Base-by-base conservation (phyloP, 1,140 invertebrate species). In the Anagrus nilaparvatae region DNA sequence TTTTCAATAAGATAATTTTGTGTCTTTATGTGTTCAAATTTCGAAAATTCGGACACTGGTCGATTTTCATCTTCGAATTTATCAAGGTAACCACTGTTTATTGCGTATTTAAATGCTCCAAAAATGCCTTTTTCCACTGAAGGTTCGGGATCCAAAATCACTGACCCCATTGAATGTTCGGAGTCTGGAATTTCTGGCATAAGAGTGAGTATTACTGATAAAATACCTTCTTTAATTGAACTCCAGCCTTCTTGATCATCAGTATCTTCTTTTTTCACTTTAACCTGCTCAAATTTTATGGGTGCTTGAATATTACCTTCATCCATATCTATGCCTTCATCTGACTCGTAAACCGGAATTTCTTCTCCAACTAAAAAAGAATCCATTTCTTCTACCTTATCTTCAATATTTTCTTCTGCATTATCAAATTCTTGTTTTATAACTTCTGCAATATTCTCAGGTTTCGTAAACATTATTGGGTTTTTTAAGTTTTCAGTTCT, bases 1-100 rank as follows among this genome's bases (percentile, higher is more conserved):
- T 97, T 94, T 62, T 98, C 93, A 60, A 97, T 97, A 14, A 87
- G 91, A 70, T 96, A 97, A 70, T 93, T 84, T 53, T 91, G 76
- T 3, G 89, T 90, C 63, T 87, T 78, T 12, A 96, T 62, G 63
- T 80, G 75, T 21, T 82, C 78, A 65, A 83, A 76, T 50, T 80
- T 65, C n/a, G 77, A 75, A n/a, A n/a, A n/a, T n/a, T n/a, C n/a
- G 41, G 78, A 81, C 4, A 78, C 79, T 1, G 78, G 79, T 30
- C 76, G 65, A 57, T 84, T 82, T n/a, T 71, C 72, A 25, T 83
- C 78, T 53, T 87, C 84, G n/a, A n/a, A n/a, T 54, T 82, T 81
- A 58, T 94, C 87, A 9, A 97, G 69, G 63, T 96, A 97, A 9
- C 90, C 95, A 76, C 97, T 98, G 52, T 89, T 94, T 56, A 87